phyloP scores from a whole-genome alignment of 2,888 invertebrate genomes.

The Metacarcinus magister region DNA sequence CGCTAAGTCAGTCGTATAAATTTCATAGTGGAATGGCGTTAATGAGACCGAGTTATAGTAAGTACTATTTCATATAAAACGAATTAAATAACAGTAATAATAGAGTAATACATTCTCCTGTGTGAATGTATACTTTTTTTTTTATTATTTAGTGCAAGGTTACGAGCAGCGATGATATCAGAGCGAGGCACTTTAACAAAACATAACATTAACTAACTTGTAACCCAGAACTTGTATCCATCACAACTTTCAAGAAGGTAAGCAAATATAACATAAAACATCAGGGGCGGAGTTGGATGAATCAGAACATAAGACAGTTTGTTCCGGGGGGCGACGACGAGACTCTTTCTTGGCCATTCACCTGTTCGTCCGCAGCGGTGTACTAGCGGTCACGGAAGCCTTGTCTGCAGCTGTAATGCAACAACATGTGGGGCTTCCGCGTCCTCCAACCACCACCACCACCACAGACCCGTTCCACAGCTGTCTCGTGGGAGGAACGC shows the following conservation, averaged over 20 bases:
- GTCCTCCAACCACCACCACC: not conserved
- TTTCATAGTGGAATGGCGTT: too few relatives aligned
- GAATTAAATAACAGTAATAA: too few relatives aligned
- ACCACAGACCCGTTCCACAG: constrained; percentile 22
- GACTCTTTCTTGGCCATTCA: not conserved
- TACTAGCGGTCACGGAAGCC: constrained; percentile 9
- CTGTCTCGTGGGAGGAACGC: not conserved
- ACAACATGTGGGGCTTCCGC: constrained; percentile 42
- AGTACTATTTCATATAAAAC: too few relatives aligned
- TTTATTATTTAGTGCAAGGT: not conserved
- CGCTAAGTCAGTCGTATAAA: too few relatives aligned
- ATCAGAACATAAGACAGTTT: not conserved
- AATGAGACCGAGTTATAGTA: too few relatives aligned
- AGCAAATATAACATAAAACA: not conserved
- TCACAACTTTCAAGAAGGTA: not conserved
- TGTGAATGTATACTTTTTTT: too few relatives aligned
- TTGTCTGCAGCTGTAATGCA: not conserved
- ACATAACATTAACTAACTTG: not conserved
- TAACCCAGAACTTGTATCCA: not conserved
- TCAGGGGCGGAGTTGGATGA: not conserved
- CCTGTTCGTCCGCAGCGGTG: not conserved
- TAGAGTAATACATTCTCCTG: too few relatives aligned
- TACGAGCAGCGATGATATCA: not conserved
- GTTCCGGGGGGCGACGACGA: not conserved
- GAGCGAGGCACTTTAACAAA: not conserved